Evolutionary conservation across 2,797 vertebrate species (phyloP), one percentile per base, ranked within the genome.

Genomic region (Coregonus suidteri): DNA sequence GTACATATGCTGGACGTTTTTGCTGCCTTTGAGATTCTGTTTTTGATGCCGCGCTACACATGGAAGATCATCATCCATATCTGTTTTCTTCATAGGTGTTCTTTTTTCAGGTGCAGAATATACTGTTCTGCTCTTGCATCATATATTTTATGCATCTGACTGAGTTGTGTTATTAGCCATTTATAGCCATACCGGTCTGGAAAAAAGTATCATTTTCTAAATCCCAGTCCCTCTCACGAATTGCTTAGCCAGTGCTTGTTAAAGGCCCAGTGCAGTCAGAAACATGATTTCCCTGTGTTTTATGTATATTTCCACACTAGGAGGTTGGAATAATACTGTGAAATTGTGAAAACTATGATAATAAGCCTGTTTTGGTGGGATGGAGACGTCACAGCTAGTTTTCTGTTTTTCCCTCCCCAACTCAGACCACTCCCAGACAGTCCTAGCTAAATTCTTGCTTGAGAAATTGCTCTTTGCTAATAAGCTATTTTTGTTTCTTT

Each of bases 11-110:
- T 90, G 93, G 92, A 91, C 94, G 94, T 94, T 94, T 95, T 83
- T 66, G 92, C 95, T 95, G 93, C 95, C 95, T 97, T 97, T 96
- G 95, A 96, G 96, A 95, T 94, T 94, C 91, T 89, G 93, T 94
- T 88, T 84, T 88, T 85, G 53, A 16, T 64, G 80, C 74, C 66
- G 77, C 56, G 15, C 77, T 66, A 34, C 66, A 72, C 69, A 72
- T 6, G 52, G 35, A 41, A 66, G 16, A 11, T 47, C 18, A 34
- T 68, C 31, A 68, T 34, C 66, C 13, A 37, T 37, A 75, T 91
- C 87, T 88, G 85, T 84, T 89, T 82, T 85, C 87, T 81, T 81
- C 83, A 83, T 83, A 75, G 82, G 83, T 74, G 80, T 86, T 83
- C 70, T 75, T 76, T 71, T 76, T 76, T 77, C 9, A 2, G 13